Base-by-base conservation (phyloP, 2,113 vertebrate species). In the Poeciliopsis prolifica region DNA sequence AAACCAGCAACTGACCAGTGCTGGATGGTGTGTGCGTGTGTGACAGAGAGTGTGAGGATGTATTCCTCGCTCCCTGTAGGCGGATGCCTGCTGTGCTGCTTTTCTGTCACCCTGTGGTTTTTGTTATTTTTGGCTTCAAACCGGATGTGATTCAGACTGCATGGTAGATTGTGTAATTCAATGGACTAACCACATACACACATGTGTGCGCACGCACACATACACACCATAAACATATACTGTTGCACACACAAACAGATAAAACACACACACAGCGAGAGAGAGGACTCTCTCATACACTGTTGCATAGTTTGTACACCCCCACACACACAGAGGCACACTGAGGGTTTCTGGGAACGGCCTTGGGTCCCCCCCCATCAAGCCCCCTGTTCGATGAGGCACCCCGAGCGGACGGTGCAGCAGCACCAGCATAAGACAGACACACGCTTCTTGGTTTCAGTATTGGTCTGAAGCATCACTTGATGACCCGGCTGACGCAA, bases 101-200 rank as follows among this genome's bases (percentile, higher is more conserved):
- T 93, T 90, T 93, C 87, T 92, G 89, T 92, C 89, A 89, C 84
- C 85, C 88, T 88, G 90, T 81, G 90, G 91, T 90, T 92, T 37
- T 88, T 84, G 86, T 90, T 93, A 93, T 93, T 93, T 93, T 92
- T 83, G 85, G 85, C 87, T 75, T 19, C 68, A 91, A 92, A 91
- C 85, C 92, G 92, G 92, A 93, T 91, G 85, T 92, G 92, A 93
- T 88, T 92, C 91, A 93, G 91, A 91, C 91, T 90, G 73, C 85
- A 84, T 77, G 79, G 61, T 84, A 79, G 91, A 89, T 91, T 92
- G 84, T 90, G 87, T 88, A 86, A 92, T 90, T 92, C 83, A 89
- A 90, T 86, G 81, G 87, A 87, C 85, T 72, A 79, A 87, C 87
- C 87, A 81, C 89, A 85, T 6, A 68, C 33, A 82, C 69, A 77